phyloP scores from a whole-genome alignment of 2,888 invertebrate genomes.

The Orchesellides sinensis region DNA sequence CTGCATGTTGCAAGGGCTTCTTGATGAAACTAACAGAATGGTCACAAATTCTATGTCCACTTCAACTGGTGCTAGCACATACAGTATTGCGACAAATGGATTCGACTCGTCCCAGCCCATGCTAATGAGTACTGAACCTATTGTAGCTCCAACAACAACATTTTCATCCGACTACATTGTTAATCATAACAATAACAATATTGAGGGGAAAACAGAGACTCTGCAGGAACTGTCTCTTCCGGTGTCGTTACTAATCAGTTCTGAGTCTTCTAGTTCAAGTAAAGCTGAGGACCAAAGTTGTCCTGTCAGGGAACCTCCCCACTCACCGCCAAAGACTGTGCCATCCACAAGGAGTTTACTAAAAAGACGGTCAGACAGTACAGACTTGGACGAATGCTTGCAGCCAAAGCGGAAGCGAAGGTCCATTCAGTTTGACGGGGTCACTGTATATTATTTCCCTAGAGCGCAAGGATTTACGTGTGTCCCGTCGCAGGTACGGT shows the following conservation, averaged over 20 bases:
- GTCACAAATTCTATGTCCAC: conserved; percentile 26
- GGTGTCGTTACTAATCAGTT: conserved; percentile 55
- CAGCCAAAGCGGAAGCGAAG: conserved; percentile 82
- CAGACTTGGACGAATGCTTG: conserved; percentile 67
- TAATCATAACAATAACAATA: conserved; percentile 60
- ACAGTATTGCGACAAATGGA: conserved; percentile 12
- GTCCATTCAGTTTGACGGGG: conserved; percentile 91
- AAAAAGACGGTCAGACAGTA: conserved; percentile 69
- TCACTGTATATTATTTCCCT: conserved; percentile 96
- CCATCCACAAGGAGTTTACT: conserved; percentile 67
- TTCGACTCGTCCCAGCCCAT: conserved; percentile 1
- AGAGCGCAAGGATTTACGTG: conserved; percentile 94
- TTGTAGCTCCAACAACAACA: conserved; percentile 27
- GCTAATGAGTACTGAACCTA: conserved; percentile 9
- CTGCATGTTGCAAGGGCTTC: conserved; percentile 45
- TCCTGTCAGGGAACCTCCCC: conserved; percentile 18
- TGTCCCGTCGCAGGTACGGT: conserved; percentile 84
- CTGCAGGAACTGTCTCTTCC: conserved; percentile 56
- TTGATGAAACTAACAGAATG: conserved; percentile 40
- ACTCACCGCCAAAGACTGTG: conserved; percentile 49
- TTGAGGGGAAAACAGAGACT: conserved; percentile 59
- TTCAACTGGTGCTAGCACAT: conserved; percentile 41
- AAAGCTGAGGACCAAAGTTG: neutral
- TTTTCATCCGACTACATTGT: conserved; percentile 41
- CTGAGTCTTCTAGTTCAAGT: conserved; percentile 23